Conservation (phyloP, 2,888 invertebrate genomes). For the Hydraecia micacea region DNA sequence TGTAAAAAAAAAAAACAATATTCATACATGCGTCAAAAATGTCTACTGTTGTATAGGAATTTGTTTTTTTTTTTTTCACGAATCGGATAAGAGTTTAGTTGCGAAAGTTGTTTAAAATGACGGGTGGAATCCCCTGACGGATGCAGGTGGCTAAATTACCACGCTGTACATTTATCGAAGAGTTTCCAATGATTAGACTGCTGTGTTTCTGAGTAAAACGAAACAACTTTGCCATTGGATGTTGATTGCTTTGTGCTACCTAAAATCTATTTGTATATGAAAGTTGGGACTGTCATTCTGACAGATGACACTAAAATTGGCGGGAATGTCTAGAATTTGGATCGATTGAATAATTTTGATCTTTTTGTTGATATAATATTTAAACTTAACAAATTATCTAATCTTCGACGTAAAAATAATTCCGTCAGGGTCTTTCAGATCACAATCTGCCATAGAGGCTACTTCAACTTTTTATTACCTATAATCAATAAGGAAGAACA, state of each 20-base stretch:
- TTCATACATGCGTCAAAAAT: background rate
- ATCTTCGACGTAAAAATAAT: background rate
- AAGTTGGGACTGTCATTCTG: background rate
- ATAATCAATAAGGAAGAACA: conserved; percentile 12
- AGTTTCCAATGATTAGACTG: background rate
- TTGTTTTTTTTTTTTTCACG: background rate
- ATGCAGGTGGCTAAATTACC: background rate
- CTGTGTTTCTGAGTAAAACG: background rate
- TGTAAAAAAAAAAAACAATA: background rate
- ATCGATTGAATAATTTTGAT: background rate
- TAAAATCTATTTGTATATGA: background rate
- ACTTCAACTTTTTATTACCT: conserved; percentile 10
- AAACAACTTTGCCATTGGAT: background rate
- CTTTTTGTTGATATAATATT: background rate
- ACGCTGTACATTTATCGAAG: background rate
- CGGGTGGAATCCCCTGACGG: background rate
- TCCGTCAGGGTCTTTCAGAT: background rate
- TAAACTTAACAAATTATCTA: background rate
- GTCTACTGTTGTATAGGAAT: background rate
- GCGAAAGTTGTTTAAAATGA: background rate
- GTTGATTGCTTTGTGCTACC: background rate
- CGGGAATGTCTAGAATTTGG: background rate
- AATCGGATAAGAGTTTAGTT: background rate
- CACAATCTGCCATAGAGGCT: conserved; percentile 9
- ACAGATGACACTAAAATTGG: background rate